Base-by-base conservation (phyloP, 2,797 vertebrate species). In the Sternarchorhynchus goeldii region DNA sequence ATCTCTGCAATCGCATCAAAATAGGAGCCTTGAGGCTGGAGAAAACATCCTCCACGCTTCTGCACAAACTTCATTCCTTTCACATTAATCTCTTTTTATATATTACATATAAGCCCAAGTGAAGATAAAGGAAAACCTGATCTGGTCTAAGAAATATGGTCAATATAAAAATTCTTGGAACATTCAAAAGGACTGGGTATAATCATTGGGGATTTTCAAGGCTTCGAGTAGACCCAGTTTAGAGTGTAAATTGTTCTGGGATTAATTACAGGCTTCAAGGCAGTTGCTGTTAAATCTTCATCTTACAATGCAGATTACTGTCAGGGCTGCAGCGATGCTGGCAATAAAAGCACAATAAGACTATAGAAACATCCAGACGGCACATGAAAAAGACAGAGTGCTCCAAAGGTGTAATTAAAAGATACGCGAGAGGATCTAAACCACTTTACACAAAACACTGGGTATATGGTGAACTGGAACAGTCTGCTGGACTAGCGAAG, bases 1-100 rank as follows among this genome's bases (percentile, higher is more conserved):
- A 98, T 94, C 91, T 99, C 97, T 99, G 92, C 18, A 88, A 86
- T 82, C 16, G 81, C 12, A 69, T 3, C 1, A 66, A 25, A 59
- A 70, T 7, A 62, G 8, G 45, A 6, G 31, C 31, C 14, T 55
- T 53, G 63, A 58, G 60, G 39, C 32, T 21, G 50, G 10, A 12
- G 36, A 21, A 25, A 20, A 29, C 45, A 14, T 29, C 25, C 53
- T 6, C 62, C 16, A 20, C n/a, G 18, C 6, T 20, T 6, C 7
- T 34, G 8, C 60, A 6, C 32, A 12, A 18, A 63, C 58, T 29
- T 14, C 58, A 18, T 50, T 50, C 10, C 1, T 34, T 64, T 16
- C 59, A 21, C 57, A 59, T 18, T 6, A 18, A 63, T 1, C 12
- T 12, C 14, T 12, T 50, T 50, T 50, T 50, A 50, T 50, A 50